phyloP scores from a whole-genome alignment of 2,888 invertebrate species.

The Piscicola geometra region DNA sequence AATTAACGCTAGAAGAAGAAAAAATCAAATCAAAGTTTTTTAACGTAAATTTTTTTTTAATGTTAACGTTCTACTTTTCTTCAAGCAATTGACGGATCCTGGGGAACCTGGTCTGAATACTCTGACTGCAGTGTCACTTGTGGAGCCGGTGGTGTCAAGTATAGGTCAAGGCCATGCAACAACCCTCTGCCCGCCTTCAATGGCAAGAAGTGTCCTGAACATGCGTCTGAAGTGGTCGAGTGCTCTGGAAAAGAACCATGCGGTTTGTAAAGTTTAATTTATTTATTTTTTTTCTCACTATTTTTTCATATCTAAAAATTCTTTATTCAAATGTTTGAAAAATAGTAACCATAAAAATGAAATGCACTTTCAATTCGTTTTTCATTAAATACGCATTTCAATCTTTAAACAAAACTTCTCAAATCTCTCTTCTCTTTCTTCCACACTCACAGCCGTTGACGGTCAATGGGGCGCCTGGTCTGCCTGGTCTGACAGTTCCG shows the following conservation, averaged over 20 bases:
- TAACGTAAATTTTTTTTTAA: no score
- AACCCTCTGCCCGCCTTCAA: slow-evolving; percentile 41
- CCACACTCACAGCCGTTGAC: slow-evolving; percentile 6
- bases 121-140: slow-evolving; percentile 40
- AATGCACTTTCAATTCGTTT: neutral
- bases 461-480: slow-evolving; percentile 35
- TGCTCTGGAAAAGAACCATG: slow-evolving; percentile 26
- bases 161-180: slow-evolving; percentile 38
- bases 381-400: no score
- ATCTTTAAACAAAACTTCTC: no score
- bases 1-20: neutral
- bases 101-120: slow-evolving; percentile 41
- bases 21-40: neutral
- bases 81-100: slow-evolving; percentile 42
- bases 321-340: neutral
- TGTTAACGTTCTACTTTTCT: no score
- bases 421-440: no score
- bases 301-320: no score
- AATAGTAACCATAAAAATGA: neutral
- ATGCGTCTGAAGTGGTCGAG: slow-evolving; percentile 20
- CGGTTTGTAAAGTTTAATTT: slow-evolving; percentile 5
- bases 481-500: slow-evolving; percentile 46
- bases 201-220: slow-evolving; percentile 28
- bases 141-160: slow-evolving; percentile 32
- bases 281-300: neutral